These are phyloP conservation scores for Ichneumoninae sp. DNA, from an alignment of 2,888 invertebrate species.

Conservation along the genomic window DNA sequence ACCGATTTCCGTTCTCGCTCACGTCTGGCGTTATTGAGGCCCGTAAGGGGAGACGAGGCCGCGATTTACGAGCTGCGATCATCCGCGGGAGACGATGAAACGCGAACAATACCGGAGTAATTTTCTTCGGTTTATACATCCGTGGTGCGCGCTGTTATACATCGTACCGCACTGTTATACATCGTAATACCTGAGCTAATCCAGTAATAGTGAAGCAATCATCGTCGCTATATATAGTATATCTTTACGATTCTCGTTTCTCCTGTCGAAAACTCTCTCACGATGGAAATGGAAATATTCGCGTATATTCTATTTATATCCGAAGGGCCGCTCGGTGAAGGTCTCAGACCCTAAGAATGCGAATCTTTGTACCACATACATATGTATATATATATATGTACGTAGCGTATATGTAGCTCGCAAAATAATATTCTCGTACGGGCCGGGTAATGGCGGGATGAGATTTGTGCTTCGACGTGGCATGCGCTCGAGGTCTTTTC, in stretches of 20 bases:
- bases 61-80: slow-evolving; percentile 52
- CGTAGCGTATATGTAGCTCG: not conserved
- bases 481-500: slow-evolving; percentile 22
- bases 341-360: slow-evolving; percentile 61
- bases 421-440: slow-evolving; percentile 53
- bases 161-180: not conserved
- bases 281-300: slow-evolving; percentile 11
- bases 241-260: slow-evolving; percentile 32
- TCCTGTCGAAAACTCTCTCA: slow-evolving; percentile 2
- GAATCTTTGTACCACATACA: slow-evolving; percentile 4
- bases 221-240: slow-evolving; percentile 38
- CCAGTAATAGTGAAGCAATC: slow-evolving; percentile 25
- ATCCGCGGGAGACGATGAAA: slow-evolving; percentile 38
- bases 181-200: slow-evolving; percentile 30
- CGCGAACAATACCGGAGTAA: slow-evolving; percentile 48
- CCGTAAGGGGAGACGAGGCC: slow-evolving; percentile 40
- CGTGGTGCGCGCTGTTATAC: not conserved
- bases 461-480: slow-evolving; percentile 9
- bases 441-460: not conserved
- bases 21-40: not conserved
- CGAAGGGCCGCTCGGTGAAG: slow-evolving; percentile 68
- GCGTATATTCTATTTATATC: slow-evolving; percentile 63
- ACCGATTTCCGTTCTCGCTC: not conserved
- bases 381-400: not conserved
- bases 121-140: slow-evolving; percentile 42